Conservation (phyloP, 2,797 vertebrate species). For the Hapalemur alaotrensis region DNA sequence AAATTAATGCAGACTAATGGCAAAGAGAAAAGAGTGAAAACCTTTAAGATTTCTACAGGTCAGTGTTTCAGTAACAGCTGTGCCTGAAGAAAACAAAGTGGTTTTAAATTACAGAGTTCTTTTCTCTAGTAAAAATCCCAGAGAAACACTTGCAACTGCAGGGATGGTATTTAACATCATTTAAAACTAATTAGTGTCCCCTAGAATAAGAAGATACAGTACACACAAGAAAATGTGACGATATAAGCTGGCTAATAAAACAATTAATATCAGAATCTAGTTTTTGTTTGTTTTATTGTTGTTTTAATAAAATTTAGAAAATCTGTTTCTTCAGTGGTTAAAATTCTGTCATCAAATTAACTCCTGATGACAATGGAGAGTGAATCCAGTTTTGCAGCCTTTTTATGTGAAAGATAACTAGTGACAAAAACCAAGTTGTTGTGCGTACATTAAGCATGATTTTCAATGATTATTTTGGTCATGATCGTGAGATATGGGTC, state of each 20-base stretch:
- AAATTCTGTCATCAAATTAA: constrained; percentile 3
- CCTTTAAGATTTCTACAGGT: constrained; percentile 52
- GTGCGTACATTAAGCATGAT: neutral
- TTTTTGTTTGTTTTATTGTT: constrained; percentile 1
- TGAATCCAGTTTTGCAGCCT: neutral
- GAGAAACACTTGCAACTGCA: constrained; percentile 70
- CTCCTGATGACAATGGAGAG: neutral
- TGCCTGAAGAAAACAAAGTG: constrained; percentile 56
- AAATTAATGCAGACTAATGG: constrained; percentile 34
- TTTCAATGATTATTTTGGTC: constrained; percentile 35
- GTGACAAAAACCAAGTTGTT: constrained; percentile 35
- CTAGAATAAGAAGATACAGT: constrained; percentile 69
- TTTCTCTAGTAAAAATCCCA: constrained; percentile 65
- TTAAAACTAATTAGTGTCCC: constrained; percentile 80
- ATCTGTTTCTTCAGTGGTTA: neutral
- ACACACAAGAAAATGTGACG: constrained; percentile 55
- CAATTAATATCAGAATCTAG: constrained; percentile 35
- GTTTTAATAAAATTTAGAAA: neutral
- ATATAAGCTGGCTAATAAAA: constrained; percentile 65
- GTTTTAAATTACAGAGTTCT: constrained; percentile 57
- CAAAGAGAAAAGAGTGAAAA: neutral
- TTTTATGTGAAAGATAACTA: neutral
- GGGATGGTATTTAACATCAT: constrained; percentile 76
- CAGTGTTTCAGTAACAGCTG: constrained; percentile 54
- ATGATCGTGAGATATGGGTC: neutral